Evolutionary conservation across 2,888 invertebrate species (phyloP), one percentile per base, ranked within the genome.

Genomic region (Anoncus sp.): DNA sequence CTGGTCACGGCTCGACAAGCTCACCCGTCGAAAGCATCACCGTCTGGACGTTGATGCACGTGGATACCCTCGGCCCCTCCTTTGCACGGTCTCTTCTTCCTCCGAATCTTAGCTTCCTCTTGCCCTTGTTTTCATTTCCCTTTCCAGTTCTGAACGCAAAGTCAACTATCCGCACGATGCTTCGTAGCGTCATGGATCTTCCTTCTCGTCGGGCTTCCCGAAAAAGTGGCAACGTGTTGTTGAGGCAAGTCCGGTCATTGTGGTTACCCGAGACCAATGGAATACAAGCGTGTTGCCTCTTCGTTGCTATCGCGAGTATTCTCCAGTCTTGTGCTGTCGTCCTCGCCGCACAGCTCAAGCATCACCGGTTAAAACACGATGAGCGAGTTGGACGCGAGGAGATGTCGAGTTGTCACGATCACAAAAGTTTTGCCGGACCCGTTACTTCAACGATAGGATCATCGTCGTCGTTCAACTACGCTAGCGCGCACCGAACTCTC

Each of bases 371-470:
- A 69, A 84, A 85, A 87, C 87, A 85, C 85, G 87, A 88, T 87
- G 87, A 86, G 86, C 84, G 85, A 83, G 83, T 82, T 75, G 70
- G 85, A 84, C 81, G 82, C 82, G 59, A 72, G 67, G 75, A 77
- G 81, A 79, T 79, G 83, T 83, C 77, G 84, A 82, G 84, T 82
- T 86, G 86, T 87, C 88, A 87, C 86, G 88, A 89, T 88, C 89
- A 87, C 86, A 87, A 89, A 90, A 89, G 85, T 87, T 87, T 85
- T 85, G 84, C 82, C 77, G 82, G 82, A 83, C 82, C 85, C 90
- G 85, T 86, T 90, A 89, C 83, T 84, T 74, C 88, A 86, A 87
- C 85, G 88, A 89, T 89, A 87, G 87, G 86, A 90, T 89, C 89
- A 82, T 83, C 82, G 83, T 84, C 85, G 84, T 82, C 74, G 78